Conservation (phyloP, 2,888 invertebrate species). For the Lomographa bimaculata region DNA sequence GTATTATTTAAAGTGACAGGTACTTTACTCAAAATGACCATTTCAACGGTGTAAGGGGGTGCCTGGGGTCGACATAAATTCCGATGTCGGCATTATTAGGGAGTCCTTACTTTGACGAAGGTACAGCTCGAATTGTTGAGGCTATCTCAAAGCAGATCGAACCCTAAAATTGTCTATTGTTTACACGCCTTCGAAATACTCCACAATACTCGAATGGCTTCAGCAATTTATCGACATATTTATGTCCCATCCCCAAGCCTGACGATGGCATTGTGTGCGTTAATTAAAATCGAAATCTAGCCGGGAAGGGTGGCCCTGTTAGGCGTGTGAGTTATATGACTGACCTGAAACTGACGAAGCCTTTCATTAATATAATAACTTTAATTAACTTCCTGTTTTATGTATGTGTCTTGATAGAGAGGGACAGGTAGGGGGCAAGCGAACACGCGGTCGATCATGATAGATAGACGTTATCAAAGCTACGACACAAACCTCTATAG, state of each 20-base stretch:
- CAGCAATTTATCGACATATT: slow-evolving; percentile 42
- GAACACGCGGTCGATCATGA: too few species aligned
- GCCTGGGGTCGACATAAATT: slow-evolving; percentile 72
- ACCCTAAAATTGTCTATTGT: slow-evolving; percentile 59
- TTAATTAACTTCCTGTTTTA: too few species aligned
- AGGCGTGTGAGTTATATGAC: background rate
- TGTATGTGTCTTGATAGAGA: too few species aligned
- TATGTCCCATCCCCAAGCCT: slow-evolving; percentile 30
- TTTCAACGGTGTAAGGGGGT: slow-evolving; percentile 58
- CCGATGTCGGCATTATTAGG: slow-evolving; percentile 68
- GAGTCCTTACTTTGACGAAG: slow-evolving; percentile 74
- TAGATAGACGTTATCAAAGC: too few species aligned
- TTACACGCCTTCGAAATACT: slow-evolving; percentile 44
- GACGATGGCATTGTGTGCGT: slow-evolving; percentile 18
- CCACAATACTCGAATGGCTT: slow-evolving; percentile 38
- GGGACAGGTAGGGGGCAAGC: too few species aligned
- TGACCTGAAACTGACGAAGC: slow-evolving; percentile 7
- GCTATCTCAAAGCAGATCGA: slow-evolving; percentile 64
- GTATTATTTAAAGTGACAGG: slow-evolving; percentile 63
- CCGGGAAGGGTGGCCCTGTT: slow-evolving; percentile 11
- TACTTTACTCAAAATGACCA: slow-evolving; percentile 67
- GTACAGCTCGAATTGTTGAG: slow-evolving; percentile 65
- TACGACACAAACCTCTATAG: too few species aligned
- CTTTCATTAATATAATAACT: too few species aligned
- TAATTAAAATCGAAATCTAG: slow-evolving; percentile 28